These are phyloP conservation scores for Gonocerus acuteangulatus DNA, from an alignment of 2,888 invertebrate genomes.

Conservation along the genomic window DNA sequence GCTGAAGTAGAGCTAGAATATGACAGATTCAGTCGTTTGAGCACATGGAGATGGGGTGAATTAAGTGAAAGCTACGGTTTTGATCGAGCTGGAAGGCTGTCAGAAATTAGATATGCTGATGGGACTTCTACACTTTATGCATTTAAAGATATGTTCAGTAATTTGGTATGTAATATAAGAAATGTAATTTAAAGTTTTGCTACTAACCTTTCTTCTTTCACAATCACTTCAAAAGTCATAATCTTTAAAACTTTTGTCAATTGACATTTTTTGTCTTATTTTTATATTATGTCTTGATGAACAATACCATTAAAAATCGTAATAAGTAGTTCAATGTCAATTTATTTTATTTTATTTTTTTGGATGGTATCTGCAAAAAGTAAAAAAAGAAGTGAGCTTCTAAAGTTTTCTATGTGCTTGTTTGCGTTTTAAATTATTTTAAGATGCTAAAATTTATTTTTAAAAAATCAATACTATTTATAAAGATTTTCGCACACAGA, in stretches of 20 bases:
- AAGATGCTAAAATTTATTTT: no score
- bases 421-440: no score
- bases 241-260: neutral
- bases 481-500: no score
- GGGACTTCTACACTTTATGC: conserved; percentile 84
- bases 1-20: conserved; percentile 86
- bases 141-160: conserved; percentile 85
- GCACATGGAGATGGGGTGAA: conserved; percentile 88
- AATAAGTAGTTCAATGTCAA: no score
- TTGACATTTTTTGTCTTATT: neutral
- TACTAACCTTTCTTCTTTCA: no score
- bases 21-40: conserved; percentile 79
- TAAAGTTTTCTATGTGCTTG: no score
- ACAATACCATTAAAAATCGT: no score
- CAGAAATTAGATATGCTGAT: conserved; percentile 84
- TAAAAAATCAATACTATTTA: no score
- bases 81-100: conserved; percentile 79
- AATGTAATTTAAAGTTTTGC: neutral
- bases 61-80: conserved; percentile 84
- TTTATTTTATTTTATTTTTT: no score
- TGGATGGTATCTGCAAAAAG: no score
- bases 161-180: conserved; percentile 49
- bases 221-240: neutral
- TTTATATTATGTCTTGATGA: neutral
- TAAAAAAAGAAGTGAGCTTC: no score